Base-by-base conservation (phyloP, 2,797 vertebrate species). In the Xerus rutilus region DNA sequence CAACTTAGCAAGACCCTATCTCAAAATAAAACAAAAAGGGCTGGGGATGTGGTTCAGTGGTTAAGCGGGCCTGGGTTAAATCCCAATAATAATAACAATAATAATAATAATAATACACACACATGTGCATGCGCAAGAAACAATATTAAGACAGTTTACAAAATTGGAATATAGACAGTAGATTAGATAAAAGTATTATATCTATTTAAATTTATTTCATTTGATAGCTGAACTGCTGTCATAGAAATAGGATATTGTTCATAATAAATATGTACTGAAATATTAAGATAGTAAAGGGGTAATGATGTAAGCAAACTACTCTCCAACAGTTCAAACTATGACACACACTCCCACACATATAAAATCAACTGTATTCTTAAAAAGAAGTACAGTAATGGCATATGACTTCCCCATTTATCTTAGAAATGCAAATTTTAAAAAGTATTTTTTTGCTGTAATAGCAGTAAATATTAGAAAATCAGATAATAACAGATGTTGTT, bases 391-490 rank as follows among this genome's bases (percentile, higher is more conserved):
- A 30, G 30, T 83, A 88, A 49, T 52, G 8, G 47, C 64, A 35
- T 65, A 78, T 32, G 35, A 20, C 17, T 10, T 49, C 28, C 35
- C 57, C 30, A 23, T 17, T 88, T 88, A 72, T 67, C 64, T 88
- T 47, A 32, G 25, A 94, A 93, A 45, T 70, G 23, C 45, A 83
- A 45, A 83, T 96, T 76, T 8, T 91, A 84, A 15, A 73, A n/a
- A 64, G 59, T 12, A 73, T 43, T 89, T 78, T 32, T 47, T 2
- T 73, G 23, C 14, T 47, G 43, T 59, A 88, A 78, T 79, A 90
- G 73, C 70, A 81, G 35, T 18, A 45, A 72, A 62, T 87, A 87
- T 25, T 91, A 91, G 32, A 35, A 81, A 94, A 65, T 47, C 69
- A 70, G 69, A 65, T 74, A 67, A 74, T 79, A 47, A 35, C 39